Conservation (phyloP, 2,888 invertebrate species). For the Drosophila cyrtoloma region DNA sequence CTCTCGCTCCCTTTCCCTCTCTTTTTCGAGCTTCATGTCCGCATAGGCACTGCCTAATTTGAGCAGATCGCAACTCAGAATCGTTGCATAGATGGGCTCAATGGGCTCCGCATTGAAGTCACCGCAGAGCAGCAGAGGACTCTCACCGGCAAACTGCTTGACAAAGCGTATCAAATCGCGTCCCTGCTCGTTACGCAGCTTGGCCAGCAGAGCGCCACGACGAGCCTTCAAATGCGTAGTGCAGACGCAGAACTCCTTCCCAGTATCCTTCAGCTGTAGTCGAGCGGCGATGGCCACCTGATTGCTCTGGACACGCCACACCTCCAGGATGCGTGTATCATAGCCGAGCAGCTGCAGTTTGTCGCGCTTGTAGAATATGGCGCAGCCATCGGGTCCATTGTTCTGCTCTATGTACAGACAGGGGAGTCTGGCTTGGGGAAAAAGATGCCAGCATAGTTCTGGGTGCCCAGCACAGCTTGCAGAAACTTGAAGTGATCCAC, state of each 20-base stretch:
- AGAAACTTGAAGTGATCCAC: conserved; percentile 91
- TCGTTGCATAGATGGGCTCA: conserved; percentile 89
- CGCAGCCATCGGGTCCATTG: conserved; percentile 92
- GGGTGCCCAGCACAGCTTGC: conserved; percentile 87
- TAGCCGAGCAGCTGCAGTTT: conserved; percentile 88
- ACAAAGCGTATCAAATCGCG: conserved; percentile 88
- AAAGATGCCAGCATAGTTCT: conserved; percentile 90
- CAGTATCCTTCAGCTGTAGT: conserved; percentile 86
- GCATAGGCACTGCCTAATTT: conserved; percentile 87
- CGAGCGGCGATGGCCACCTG: conserved; percentile 89
- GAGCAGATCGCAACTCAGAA: conserved; percentile 85
- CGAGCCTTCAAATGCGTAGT: conserved; percentile 92
- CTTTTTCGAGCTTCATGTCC: conserved; percentile 81
- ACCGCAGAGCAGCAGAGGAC: conserved; percentile 89
- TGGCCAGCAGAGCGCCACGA: conserved; percentile 88
- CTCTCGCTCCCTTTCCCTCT: conserved; percentile 26
- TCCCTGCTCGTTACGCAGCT: conserved; percentile 90
- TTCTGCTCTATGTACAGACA: conserved; percentile 90
- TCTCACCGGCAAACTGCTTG: conserved; percentile 85
- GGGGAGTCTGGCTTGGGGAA: conserved; percentile 91
- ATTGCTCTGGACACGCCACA: conserved; percentile 91
- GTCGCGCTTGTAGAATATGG: conserved; percentile 89
- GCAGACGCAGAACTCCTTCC: conserved; percentile 88
- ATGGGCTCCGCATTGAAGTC: conserved; percentile 92
- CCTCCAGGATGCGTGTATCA: conserved; percentile 88